Base-by-base conservation (phyloP, 2,113 vertebrate genomes). In the Rallus limicola region DNA sequence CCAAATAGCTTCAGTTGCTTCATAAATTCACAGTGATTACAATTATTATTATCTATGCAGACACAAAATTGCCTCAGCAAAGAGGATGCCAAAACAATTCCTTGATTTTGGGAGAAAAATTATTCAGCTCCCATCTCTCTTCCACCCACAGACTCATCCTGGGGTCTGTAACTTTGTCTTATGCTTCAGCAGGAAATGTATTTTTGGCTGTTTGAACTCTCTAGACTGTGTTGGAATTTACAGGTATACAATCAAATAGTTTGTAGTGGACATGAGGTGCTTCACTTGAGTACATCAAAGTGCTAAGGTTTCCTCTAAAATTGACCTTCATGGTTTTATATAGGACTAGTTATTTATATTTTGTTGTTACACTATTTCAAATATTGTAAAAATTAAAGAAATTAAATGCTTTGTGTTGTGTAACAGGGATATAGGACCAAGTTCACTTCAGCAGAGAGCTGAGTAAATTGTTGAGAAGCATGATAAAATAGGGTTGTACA, bases 21-120 rank as follows among this genome's bases (percentile, higher is more conserved):
- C 64, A 60, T 55, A 83, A 93, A 94, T 92, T 87, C 85, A 85
- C 78, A 70, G 82, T 81, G 71, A 93, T 93, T 95, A 90, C 48
- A 60, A 42, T 95, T 95, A 82, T 94, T 91, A 75, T 81, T 90
- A 86, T 83, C 90, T 53, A 3, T 48, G 46, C 29, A 63, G 90
- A 88, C 53, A 53, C n/a, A 86, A 92, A 90, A 93, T 88, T 0
- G 92, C 60, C 79, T 96, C 86, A 88, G 68, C 56, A 58, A 88
- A 81, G 62, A 93, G 78, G 60, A 23, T 81, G 60, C 38, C 86
- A 90, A 90, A 97, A 78, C 36, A 90, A 23, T 75, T 83, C 33
- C 29, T 86, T 78, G 63, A 83, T 83, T 92, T 90, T 28, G 38
- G 68, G 60, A 90, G 71, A 74, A 94, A 80, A 86, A 53, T 59